A percentile compares a stretch with the other conserved stretches of the same genome.
These are phyloP conservation scores for Saguinus midas DNA, from an alignment of 2,113 vertebrate species.

Conservation along the genomic window DNA sequence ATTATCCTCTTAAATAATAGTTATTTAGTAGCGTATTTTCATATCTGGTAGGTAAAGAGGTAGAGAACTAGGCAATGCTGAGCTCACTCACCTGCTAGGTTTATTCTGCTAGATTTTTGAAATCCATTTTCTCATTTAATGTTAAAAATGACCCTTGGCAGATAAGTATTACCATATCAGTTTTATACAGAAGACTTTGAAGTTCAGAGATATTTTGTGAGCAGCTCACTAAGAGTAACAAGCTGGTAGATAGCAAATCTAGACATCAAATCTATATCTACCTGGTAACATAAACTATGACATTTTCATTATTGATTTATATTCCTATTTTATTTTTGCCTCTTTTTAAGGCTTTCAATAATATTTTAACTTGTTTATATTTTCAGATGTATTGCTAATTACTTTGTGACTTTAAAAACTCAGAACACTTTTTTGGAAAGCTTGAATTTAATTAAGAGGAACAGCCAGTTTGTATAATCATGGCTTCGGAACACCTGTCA, in stretches of 20 bases:
- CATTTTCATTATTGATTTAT: neutral
- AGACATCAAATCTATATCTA: neutral
- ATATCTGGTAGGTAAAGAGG: neutral
- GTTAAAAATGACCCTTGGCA: neutral
- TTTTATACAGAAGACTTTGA: neutral
- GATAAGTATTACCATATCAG: neutral
- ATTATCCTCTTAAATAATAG: neutral
- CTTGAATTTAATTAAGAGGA: neutral
- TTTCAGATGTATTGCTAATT: neutral
- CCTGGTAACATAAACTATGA: rapidly evolving
- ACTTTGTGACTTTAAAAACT: neutral
- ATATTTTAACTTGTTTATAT: neutral
- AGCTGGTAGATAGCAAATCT: too few species aligned
- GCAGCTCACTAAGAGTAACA: neutral
- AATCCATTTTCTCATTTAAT: neutral
- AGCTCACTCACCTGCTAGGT: neutral
- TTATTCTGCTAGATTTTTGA: neutral
- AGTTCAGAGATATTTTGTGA: too few species aligned
- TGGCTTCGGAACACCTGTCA: neutral
- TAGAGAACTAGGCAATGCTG: neutral
- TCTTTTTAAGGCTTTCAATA: neutral
- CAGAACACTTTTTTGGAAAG: neutral
- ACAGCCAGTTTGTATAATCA: neutral
- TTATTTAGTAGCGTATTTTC: neutral
- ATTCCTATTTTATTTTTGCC: neutral